Conservation (phyloP, 1,140 invertebrate genomes). For the Drosophila equinoxialis region DNA sequence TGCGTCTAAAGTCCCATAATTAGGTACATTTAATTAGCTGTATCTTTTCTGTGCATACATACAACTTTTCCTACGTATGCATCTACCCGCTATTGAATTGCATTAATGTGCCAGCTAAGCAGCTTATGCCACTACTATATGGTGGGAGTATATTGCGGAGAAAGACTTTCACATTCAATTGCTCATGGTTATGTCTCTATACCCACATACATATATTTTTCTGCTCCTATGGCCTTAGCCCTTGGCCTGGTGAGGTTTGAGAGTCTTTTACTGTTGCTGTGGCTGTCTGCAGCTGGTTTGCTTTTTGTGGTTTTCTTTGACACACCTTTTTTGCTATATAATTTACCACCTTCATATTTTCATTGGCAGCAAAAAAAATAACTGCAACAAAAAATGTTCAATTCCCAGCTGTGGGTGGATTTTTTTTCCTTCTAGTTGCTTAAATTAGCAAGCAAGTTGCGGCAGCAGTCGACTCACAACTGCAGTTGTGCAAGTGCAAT, state of each 20-base stretch:
- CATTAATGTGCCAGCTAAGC: constrained; percentile 1
- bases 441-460: constrained; percentile 58
- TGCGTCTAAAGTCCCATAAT: neutral
- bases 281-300: neutral
- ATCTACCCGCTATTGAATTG: neutral
- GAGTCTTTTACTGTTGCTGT: neutral
- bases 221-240: neutral
- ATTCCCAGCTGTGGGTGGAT: constrained; percentile 53
- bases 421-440: constrained; percentile 19
- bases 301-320: constrained; percentile 6
- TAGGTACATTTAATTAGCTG: neutral
- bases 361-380: constrained; percentile 28
- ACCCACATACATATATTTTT: neutral
- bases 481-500: constrained; percentile 51
- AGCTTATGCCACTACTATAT: neutral
- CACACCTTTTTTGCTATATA: constrained; percentile 50
- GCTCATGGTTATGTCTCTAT: constrained; percentile 7
- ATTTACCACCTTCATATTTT: constrained; percentile 45
- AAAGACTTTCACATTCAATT: constrained; percentile 68
- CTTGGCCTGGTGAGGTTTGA: neutral
- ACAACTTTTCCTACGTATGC: neutral
- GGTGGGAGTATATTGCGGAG: constrained; percentile 26
- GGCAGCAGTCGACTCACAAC: constrained; percentile 1
- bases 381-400: constrained; percentile 28
- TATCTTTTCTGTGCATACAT: neutral